Percentiles rank a stretch among this genome's conserved stretches.
phyloP scores from a whole-genome alignment of 2,797 vertebrate species.

The Diceros bicornis region DNA sequence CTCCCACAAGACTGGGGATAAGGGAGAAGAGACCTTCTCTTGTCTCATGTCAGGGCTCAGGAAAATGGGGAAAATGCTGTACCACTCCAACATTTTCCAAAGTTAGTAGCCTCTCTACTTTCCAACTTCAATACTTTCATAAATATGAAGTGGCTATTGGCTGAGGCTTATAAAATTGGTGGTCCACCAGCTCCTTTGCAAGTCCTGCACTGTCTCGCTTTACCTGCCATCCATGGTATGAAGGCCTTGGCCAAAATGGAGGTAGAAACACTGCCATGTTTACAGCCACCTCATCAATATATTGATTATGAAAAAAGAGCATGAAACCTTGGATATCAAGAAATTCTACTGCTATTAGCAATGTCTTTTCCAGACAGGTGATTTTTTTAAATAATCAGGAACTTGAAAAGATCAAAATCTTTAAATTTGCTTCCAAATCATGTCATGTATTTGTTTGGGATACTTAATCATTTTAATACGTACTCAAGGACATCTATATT shows the following conservation, averaged over 20 bases:
- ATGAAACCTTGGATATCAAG: neutral
- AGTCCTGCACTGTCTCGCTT: neutral
- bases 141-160: neutral
- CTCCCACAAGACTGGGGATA: neutral
- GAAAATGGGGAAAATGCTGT: neutral
- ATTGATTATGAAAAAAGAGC: neutral
- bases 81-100: neutral
- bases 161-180: neutral
- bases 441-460: neutral
- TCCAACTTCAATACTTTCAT: neutral
- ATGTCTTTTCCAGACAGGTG: slow-evolving; percentile 7
- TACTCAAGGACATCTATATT: neutral
- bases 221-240: neutral
- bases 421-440: neutral
- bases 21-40: neutral
- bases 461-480: neutral
- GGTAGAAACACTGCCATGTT: neutral
- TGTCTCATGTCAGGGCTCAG: neutral
- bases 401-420: slow-evolving; percentile 16
- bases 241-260: neutral
- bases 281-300: neutral
- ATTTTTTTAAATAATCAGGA: neutral
- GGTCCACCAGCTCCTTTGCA: neutral
- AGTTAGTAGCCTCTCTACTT: neutral
- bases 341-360: neutral